phyloP scores from a whole-genome alignment of 1,140 invertebrate genomes.

The Sesamia nonagrioides region DNA sequence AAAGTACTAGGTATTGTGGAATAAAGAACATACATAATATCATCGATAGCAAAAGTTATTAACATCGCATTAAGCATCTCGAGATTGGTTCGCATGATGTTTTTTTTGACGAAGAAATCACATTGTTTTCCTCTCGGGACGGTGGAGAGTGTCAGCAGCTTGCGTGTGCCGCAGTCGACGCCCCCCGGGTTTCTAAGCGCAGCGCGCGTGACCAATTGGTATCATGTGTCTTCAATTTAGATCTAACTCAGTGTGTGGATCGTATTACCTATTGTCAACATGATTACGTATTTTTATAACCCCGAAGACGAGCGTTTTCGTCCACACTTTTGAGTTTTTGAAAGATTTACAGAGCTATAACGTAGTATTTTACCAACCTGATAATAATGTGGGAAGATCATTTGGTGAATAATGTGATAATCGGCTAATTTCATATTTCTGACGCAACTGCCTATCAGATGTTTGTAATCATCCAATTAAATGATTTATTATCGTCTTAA shows the following conservation, averaged over 20 bases:
- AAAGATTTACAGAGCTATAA: background rate
- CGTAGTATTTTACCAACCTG: background rate
- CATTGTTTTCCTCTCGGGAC: conserved; percentile 72
- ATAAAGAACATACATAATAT: conserved; percentile 1
- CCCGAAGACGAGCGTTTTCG: background rate
- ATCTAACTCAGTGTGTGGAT: conserved; percentile 46
- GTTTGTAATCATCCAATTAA: conserved; percentile 18
- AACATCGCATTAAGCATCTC: conserved; percentile 17
- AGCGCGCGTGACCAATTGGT: conserved; percentile 71
- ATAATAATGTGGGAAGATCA: background rate
- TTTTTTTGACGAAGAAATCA: conserved; percentile 62
- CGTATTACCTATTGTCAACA: conserved; percentile 49
- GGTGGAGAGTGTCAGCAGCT: conserved; percentile 72
- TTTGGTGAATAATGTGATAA: background rate
- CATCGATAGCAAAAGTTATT: conserved; percentile 44
- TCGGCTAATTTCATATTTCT: background rate
- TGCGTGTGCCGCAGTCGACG: conserved; percentile 73
- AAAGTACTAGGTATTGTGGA: background rate
- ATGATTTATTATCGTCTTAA: conserved; percentile 15
- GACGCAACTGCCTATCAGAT: background rate
- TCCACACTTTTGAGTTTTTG: background rate
- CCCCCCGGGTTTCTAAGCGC: conserved; percentile 70
- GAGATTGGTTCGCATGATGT: conserved; percentile 54
- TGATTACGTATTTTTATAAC: conserved; percentile 39
- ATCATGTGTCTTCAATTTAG: conserved; percentile 58